These are phyloP conservation scores for Rhinophrynus dorsalis DNA, from an alignment of 2,797 vertebrate species.

Conservation along the genomic window DNA sequence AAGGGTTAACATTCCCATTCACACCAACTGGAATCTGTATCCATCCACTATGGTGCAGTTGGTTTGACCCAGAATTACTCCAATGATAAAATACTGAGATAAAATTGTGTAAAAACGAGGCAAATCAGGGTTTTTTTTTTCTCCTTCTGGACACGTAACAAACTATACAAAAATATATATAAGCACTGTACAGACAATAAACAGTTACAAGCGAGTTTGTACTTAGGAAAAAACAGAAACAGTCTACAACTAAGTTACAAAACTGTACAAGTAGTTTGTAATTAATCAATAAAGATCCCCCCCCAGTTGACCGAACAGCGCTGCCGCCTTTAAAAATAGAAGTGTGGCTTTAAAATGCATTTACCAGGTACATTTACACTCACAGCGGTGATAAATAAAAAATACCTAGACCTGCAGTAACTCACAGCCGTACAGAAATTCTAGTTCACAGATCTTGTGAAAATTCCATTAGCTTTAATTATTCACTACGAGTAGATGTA, in stretches of 20 bases:
- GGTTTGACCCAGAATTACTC: too few species aligned
- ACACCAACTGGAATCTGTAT: too few species aligned
- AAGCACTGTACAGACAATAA: too few species aligned
- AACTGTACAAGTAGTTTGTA: neutral
- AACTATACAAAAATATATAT: too few species aligned
- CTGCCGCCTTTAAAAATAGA: slow-evolving; percentile 46
- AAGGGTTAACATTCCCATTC: too few species aligned
- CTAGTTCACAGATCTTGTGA: slow-evolving; percentile 71
- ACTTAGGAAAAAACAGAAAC: neutral
- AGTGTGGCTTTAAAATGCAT: slow-evolving; percentile 56
- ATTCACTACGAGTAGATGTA: slow-evolving; percentile 79
- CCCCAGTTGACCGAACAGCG: slow-evolving; percentile 7
- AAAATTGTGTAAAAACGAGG: too few species aligned
- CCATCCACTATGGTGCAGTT: too few species aligned
- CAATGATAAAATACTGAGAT: too few species aligned
- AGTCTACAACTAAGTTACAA: neutral
- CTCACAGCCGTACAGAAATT: slow-evolving; percentile 66
- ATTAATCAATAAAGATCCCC: neutral
- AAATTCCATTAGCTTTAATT: slow-evolving; percentile 84
- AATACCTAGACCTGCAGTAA: slow-evolving; percentile 62
- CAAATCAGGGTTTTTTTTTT: too few species aligned
- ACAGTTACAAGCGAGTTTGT: too few species aligned
- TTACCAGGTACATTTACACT: slow-evolving; percentile 54
- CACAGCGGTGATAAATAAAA: slow-evolving; percentile 67
- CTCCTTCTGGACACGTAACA: too few species aligned